Evolutionary conservation across 2,888 invertebrate genomes (phyloP), one percentile per base, ranked within the genome.

Genomic region (Cylloceria caligata): DNA sequence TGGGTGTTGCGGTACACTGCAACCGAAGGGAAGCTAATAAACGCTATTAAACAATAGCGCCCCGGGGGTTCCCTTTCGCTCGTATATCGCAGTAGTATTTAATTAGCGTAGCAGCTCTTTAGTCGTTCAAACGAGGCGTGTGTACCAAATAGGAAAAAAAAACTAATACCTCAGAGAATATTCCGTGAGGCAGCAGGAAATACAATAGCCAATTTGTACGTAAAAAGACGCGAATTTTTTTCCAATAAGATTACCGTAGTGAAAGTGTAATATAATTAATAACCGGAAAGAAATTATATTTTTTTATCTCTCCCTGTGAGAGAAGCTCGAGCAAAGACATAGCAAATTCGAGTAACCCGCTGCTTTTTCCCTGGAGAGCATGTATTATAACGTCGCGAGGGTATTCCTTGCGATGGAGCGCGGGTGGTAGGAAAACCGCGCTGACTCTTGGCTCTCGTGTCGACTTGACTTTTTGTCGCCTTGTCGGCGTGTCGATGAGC

Each of bases 401-500:
- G 73, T 57, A 36, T 60, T 49, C 39, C 55, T 9, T 39, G 65
- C 21, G 36, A 21, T 65, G 9, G 13, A 16, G 42, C 34, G 7
- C 36, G 55, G 16, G 13, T 3, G 42, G 7, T 16, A 27, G 39
- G 13, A 36, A 39, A 55, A 27, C n/a, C 24, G 55, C 27, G 42
- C 39, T 27, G 2, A 47, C 62, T 68, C 49, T 81, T 73, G 49
- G 34, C 72, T 72, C 45, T 52, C 24, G 42, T 67, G 55, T 75
- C 75, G 60, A 60, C 67, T 73, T 77, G 62, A 68, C 49, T 55
- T 72, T 74, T 78, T 78, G 69, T 78, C 57, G 36, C 42, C 69
- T 78, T 64, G 80, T 75, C 80, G 78, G 69, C 78, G 74, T 36
- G 64, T 71, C 68, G 78, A 78, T 69, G 81, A 81, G 78, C 73